These are phyloP conservation scores for Semaprochilodus insignis DNA, from an alignment of 2,797 vertebrate species.

Conservation along the genomic window DNA sequence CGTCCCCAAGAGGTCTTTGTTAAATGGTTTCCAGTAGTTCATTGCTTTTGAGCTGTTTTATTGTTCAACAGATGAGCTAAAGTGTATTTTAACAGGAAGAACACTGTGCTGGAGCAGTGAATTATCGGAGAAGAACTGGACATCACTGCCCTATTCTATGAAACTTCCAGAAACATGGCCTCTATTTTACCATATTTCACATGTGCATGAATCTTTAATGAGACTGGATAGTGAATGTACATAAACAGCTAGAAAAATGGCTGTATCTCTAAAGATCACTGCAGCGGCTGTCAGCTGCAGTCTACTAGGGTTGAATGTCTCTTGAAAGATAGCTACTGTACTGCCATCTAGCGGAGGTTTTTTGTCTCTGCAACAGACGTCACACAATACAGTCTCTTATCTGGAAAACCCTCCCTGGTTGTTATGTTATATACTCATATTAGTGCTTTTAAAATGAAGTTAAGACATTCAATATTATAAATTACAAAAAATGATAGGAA, in stretches of 20 bases:
- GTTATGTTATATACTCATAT: not conserved
- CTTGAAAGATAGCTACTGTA: not conserved
- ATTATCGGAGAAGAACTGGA: not conserved
- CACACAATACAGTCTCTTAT: not conserved
- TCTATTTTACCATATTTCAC: not conserved
- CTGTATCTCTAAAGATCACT: not conserved
- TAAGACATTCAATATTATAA: not conserved
- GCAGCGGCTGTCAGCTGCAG: not conserved
- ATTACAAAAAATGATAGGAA: no score
- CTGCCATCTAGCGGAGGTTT: conserved; percentile 27
- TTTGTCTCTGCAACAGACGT: not conserved
- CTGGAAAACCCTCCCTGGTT: not conserved
- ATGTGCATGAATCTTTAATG: not conserved
- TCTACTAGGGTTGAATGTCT: not conserved
- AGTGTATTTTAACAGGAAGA: not conserved
- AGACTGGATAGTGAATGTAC: not conserved
- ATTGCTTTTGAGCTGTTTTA: not conserved
- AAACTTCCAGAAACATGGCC: not conserved
- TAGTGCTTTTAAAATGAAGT: no score
- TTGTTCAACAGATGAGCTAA: not conserved
- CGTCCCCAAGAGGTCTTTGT: no score
- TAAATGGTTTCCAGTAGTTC: not conserved
- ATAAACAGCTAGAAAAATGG: not conserved
- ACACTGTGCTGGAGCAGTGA: not conserved
- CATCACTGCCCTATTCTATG: not conserved